Percentiles rank a stretch among this genome's conserved stretches.
Evolutionary conservation across 2,113 vertebrate genomes (phyloP).

Genomic region (Atrichornis clamosus): DNA sequence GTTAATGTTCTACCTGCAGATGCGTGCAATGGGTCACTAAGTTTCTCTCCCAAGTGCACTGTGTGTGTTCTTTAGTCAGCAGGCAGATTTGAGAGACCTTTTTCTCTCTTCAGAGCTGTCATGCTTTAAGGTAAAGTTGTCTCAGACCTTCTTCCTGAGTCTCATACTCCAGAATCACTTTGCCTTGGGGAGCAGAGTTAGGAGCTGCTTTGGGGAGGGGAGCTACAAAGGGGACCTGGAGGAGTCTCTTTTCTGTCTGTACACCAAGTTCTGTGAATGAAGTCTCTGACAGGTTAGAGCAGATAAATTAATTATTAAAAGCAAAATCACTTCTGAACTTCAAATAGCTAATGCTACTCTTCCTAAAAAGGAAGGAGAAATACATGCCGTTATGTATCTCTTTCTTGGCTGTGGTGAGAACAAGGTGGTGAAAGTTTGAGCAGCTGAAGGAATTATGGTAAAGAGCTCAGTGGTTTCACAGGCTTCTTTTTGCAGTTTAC

Average conservation of each 20-base stretch:
- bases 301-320: background rate
- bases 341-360: background rate
- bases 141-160: background rate
- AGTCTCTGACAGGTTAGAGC: background rate
- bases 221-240: background rate
- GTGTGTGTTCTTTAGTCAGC: background rate
- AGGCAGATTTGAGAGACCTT: background rate
- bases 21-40: background rate
- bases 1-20: background rate
- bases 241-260: background rate
- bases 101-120: background rate
- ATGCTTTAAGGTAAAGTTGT: background rate
- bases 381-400: rapidly evolving
- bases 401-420: background rate
- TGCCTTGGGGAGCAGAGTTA: background rate
- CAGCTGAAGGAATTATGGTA: background rate
- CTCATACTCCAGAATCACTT: background rate
- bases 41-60: background rate
- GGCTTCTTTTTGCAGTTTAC: background rate
- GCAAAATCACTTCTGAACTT: background rate
- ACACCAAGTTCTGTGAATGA: background rate
- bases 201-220: background rate
- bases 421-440: background rate
- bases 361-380: background rate
- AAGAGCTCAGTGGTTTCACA: background rate